Conservation (phyloP, 1,140 invertebrate genomes). For the Bombus waltoni region DNA sequence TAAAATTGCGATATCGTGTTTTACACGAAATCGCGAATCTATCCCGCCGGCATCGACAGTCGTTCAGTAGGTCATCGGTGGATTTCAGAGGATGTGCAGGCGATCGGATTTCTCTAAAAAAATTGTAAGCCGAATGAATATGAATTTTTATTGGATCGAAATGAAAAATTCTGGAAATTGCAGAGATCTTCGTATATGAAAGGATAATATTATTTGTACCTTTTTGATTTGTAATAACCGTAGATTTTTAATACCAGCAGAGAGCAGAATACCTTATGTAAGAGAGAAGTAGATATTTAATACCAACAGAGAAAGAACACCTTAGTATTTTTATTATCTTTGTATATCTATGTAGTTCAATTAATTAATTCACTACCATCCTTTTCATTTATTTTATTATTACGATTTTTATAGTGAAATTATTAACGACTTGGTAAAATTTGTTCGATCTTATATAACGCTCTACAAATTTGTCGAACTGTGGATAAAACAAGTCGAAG, state of each 20-base stretch:
- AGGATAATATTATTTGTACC: neutral
- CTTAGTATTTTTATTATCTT: neutral
- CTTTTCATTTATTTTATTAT: neutral
- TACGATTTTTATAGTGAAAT: neutral
- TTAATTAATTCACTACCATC: neutral
- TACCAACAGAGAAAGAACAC: neutral
- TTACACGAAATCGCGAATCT: neutral
- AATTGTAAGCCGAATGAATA: too few species aligned
- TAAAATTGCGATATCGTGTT: constrained; percentile 46
- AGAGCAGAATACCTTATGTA: too few species aligned
- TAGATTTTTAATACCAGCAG: too few species aligned
- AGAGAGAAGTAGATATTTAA: too few species aligned
- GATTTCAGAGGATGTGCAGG: neutral
- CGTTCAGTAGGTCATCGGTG: neutral
- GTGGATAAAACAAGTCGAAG: neutral
- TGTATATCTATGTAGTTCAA: too few species aligned
- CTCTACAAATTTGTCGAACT: neutral
- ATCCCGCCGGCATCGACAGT: neutral
- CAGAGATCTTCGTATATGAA: neutral
- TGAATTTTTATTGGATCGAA: neutral
- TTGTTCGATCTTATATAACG: too few species aligned
- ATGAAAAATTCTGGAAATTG: neutral
- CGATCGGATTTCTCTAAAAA: too few species aligned
- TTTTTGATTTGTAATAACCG: neutral
- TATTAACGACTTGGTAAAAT: too few species aligned